phyloP scores from a whole-genome alignment of 2,113 vertebrate species.

The Varanus komodoensis region DNA sequence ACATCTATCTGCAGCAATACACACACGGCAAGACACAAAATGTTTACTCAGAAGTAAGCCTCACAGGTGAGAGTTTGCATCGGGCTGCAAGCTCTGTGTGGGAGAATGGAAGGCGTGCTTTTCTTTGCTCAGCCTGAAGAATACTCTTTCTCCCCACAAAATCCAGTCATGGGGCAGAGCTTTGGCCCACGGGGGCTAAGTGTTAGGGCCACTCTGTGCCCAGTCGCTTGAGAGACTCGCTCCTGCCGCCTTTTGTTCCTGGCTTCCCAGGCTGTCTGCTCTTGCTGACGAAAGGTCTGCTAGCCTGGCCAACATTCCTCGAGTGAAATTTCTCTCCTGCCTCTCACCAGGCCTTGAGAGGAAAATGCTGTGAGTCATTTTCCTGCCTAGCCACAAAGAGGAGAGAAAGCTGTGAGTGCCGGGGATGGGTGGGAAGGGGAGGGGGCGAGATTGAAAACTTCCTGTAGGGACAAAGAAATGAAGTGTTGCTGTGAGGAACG shows the following conservation, averaged over 20 bases:
- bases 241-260: not conserved
- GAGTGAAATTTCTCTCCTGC: slow-evolving; percentile 22
- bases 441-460: slow-evolving; percentile 61
- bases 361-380: slow-evolving; percentile 70
- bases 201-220: not conserved
- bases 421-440: not conserved
- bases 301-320: slow-evolving; percentile 40
- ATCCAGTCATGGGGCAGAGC: not conserved
- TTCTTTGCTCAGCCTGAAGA: no score
- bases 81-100: no score
- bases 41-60: no score
- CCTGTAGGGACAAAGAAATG: slow-evolving; percentile 67
- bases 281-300: not conserved
- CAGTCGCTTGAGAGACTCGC: not conserved
- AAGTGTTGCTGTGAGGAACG: slow-evolving; percentile 44
- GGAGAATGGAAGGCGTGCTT: no score
- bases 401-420: not conserved
- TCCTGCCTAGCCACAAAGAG: slow-evolving; percentile 55
- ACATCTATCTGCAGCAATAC: no score
- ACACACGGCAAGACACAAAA: no score
- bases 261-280: slow-evolving; percentile 12
- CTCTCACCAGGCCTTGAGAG: slow-evolving; percentile 54
- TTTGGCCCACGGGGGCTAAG: not conserved
- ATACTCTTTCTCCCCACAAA: not conserved
- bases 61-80: no score